Percentiles rank a stretch among this genome's conserved stretches.
These are phyloP conservation scores for Paracyclopina nana DNA, from an alignment of 1,140 invertebrate genomes.

Conservation along the genomic window DNA sequence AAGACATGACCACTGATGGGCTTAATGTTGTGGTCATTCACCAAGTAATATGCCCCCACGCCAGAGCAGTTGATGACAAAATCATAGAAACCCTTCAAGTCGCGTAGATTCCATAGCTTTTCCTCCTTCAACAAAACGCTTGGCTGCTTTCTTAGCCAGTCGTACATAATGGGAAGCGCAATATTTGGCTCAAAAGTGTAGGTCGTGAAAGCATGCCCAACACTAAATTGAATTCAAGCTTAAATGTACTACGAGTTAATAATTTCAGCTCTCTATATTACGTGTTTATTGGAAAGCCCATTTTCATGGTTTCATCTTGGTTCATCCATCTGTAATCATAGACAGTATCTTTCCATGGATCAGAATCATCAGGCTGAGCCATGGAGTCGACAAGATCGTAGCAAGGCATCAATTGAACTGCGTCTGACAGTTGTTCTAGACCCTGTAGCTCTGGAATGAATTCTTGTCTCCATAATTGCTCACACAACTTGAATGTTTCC, in stretches of 20 bases:
- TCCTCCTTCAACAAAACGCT: neutral
- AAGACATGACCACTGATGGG: constrained; percentile 5
- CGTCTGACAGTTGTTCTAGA: too few species aligned
- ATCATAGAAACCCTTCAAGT: neutral
- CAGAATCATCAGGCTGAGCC: too few species aligned
- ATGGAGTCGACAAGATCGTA: too few species aligned
- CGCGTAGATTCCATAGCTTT: neutral
- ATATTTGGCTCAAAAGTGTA: neutral
- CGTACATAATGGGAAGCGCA: neutral
- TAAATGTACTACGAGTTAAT: too few species aligned
- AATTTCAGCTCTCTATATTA: too few species aligned
- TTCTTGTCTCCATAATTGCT: too few species aligned
- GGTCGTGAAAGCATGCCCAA: neutral
- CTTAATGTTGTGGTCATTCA: neutral
- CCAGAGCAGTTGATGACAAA: neutral
- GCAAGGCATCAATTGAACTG: too few species aligned
- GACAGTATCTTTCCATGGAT: neutral
- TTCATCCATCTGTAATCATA: neutral
- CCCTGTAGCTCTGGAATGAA: too few species aligned
- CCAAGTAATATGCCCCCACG: neutral
- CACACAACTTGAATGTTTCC: too few species aligned
- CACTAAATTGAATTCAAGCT: too few species aligned
- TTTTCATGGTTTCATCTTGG: too few species aligned
- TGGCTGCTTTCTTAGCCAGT: neutral
- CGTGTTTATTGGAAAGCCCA: too few species aligned